Evolutionary conservation across 2,797 vertebrate species (phyloP), one percentile per base, ranked within the genome.

Genomic region (Halcyon leucocephala): DNA sequence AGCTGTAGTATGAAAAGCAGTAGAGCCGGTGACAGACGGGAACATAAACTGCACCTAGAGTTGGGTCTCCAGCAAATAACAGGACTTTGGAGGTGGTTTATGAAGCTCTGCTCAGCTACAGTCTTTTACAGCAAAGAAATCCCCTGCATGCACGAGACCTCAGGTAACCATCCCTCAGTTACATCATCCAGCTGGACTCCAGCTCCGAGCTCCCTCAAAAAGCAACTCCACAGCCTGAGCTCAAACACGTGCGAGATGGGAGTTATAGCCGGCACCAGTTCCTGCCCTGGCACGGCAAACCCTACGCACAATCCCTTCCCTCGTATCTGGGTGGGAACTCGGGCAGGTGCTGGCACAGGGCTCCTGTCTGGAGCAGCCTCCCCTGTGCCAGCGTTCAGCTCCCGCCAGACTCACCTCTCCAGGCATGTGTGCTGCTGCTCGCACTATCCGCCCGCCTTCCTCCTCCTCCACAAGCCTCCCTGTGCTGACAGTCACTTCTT

Each of bases 171-270:
- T 42, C 28, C 22, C 57, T 44, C 3, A 0, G 7, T 42, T 64
- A 25, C 16, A 18, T 42, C 42, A 8, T 24, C 14, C 33, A 2
- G 1, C 0, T 0, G 37, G 41, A 82, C 51, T 12, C 35, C 69
- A 65, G 72, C 49, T 83, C 64, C 0, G 0, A 81, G 46, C 31
- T 89, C 81, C 21, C 71, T 33, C 11, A 1, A 37, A 85, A 70
- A 89, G 8, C 81, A 76, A 0, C 35, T 55, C 81, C 8, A 3
- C 46, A 66, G 48, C 31, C 6, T 4, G 1, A 2, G 54, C 86
- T 69, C 0, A 0, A 60, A 35, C 24, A 44, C 0, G 0, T 9
- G 28, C 0, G 1, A 80, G 15, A 25, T 12, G 28, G 42, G 57
- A 86, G 42, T 46, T 25, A 19, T 21, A 86, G 72, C 48, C 41